Percentiles rank a stretch among this genome's conserved stretches.
These are phyloP conservation scores for Amphiura filiformis DNA, from an alignment of 35 echinoderm and acorn worm genomes.

Conservation along the genomic window DNA sequence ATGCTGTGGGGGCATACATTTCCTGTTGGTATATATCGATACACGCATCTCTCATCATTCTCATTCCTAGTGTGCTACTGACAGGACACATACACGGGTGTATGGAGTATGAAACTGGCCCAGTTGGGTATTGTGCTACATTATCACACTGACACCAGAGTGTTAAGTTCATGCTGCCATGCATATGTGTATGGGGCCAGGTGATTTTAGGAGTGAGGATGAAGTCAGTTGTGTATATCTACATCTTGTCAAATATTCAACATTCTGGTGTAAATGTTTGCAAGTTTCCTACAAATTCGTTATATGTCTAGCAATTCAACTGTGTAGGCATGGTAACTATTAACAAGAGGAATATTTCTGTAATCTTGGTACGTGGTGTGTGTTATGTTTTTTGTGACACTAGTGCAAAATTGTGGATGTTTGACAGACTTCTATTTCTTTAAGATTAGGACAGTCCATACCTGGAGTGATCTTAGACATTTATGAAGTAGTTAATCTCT, in stretches of 20 bases:
- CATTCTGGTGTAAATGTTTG: background rate
- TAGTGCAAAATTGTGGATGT: no score
- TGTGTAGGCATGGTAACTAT: no score
- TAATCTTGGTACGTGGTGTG: no score
- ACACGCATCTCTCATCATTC: background rate
- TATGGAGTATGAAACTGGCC: background rate
- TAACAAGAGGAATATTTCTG: no score
- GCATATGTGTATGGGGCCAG: background rate
- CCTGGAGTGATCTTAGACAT: no score
- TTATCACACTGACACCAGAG: background rate
- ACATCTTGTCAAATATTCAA: background rate
- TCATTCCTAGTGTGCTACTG: background rate
- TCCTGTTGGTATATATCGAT: background rate
- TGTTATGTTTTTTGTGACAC: no score
- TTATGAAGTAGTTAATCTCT: no score
- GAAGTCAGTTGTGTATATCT: background rate
- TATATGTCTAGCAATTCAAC: background rate
- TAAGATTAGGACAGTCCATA: no score
- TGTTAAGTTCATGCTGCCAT: background rate
- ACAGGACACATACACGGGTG: background rate
- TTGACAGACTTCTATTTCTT: no score
- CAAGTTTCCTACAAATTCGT: background rate
- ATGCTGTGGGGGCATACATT: background rate
- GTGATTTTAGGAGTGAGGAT: background rate
- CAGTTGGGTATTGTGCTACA: background rate